Evolutionary conservation across 30 jellyfish, hydroid and myxozoan genomes (phyloP).

Genomic region (Aurelia aurita complex sp. Pacific): DNA sequence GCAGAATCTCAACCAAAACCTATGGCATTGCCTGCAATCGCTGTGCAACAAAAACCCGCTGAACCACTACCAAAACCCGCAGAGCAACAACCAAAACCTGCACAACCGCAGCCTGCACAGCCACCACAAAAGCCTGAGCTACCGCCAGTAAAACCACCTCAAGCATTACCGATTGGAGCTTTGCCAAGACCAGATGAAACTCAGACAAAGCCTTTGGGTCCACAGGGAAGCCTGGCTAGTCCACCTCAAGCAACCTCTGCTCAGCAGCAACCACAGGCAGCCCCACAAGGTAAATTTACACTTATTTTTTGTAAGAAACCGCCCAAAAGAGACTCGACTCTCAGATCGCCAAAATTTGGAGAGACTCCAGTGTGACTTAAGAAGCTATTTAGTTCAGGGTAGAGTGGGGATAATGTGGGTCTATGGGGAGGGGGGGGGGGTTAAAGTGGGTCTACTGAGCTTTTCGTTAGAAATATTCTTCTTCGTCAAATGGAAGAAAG

Average conservation of each 20-base stretch:
- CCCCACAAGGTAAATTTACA: slow-evolving; percentile 3
- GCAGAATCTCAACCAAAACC: neutral
- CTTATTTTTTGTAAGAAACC: neutral
- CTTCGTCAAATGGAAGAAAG: too few relatives aligned
- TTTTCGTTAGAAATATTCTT: too few relatives aligned
- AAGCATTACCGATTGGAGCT: slow-evolving; percentile 1
- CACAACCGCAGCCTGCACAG: neutral
- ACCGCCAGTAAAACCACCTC: neutral
- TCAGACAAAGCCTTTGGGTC: neutral
- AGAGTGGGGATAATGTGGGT: too few relatives aligned
- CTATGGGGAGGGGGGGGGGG: too few relatives aligned
- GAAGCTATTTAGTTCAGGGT: too few relatives aligned
- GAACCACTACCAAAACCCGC: neutral
- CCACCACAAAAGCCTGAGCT: slow-evolving; percentile 24
- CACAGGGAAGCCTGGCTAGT: slow-evolving; percentile 2
- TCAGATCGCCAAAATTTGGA: too few relatives aligned
- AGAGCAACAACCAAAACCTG: slow-evolving; percentile 22
- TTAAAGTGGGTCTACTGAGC: too few relatives aligned
- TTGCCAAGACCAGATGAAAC: slow-evolving; percentile 9
- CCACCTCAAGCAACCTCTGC: slow-evolving; percentile 30
- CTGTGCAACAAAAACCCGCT: too few relatives aligned
- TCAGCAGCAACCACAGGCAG: slow-evolving; percentile 16
- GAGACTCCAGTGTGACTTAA: too few relatives aligned
- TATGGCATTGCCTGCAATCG: too few relatives aligned
- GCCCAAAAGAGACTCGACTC: too few relatives aligned